Base-by-base conservation (phyloP, 2,113 vertebrate species). In the Stictonetta naevosa region DNA sequence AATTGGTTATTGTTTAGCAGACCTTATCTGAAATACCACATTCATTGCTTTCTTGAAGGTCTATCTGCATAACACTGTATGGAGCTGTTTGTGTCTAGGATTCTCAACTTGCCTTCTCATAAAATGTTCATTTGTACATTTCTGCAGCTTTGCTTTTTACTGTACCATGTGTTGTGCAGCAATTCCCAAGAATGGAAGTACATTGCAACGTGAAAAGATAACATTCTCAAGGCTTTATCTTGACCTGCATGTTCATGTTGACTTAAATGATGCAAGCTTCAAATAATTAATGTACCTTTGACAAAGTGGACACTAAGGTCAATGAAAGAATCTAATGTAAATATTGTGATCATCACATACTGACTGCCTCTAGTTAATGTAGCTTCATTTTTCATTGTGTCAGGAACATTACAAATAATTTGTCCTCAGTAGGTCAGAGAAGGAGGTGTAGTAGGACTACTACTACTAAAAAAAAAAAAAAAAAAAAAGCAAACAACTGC, bases 281-380 rank as follows among this genome's bases (percentile, higher is more conserved):
- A 87, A 77, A 67, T 94, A 97, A 96, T 95, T 92, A 93, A 94
- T 95, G 42, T 95, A 89, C n/a, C 25, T 95, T 46, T 95, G 93
- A 94, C 94, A 94, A 87, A 94, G 38, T 0, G 25, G 83, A 67
- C 64, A n/a, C 34, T 26, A 59, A 25, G 92, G 91, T 94, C 93
- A 95, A 4, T 90, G 84, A 95, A 95, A 89, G 40, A 74, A 67
- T 58, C 53, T 58, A 83, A 26, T 83, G 71, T 94, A 96, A 97
- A 96, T 77, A 95, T 71, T 93, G 42, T 63, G 80, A 89, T 93
- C 89, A 68, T 74, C 50, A 77, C 38, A 83, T 36, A 72, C 42
- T 64, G 68, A 48, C 53, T 80, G 71, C 75, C 29, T 73, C 18
- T 84, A 38, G 73, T 73, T 93, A 81, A 92, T 1, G 2, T 44